Evolutionary conservation across 1,140 invertebrate species (phyloP).

Genomic region (Lethrus apterus): DNA sequence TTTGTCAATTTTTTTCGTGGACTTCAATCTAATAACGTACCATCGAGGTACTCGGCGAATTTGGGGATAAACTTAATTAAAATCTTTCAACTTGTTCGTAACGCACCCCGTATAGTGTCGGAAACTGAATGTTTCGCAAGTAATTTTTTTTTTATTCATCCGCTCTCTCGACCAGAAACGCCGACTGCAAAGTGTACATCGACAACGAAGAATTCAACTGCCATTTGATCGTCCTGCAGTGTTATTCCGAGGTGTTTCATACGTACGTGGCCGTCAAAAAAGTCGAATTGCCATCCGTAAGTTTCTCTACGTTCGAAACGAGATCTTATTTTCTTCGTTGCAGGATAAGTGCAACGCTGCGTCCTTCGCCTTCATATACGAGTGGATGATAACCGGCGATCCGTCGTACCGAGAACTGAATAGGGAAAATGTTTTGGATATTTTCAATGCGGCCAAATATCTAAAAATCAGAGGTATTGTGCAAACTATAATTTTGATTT

Average conservation of each 20-base stretch:
- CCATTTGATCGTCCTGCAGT: slow-evolving; percentile 52
- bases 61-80: slow-evolving; percentile 3
- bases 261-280: slow-evolving; percentile 42
- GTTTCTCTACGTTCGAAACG: slow-evolving; percentile 3
- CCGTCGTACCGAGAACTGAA: slow-evolving; percentile 52
- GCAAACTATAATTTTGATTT: too few species aligned
- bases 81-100: slow-evolving; percentile 5
- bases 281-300: slow-evolving; percentile 48
- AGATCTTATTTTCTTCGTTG: slow-evolving; percentile 10
- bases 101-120: not conserved
- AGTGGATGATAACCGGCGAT: slow-evolving; percentile 62
- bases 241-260: slow-evolving; percentile 51
- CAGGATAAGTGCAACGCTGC: slow-evolving; percentile 35
- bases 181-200: slow-evolving; percentile 50
- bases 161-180: slow-evolving; percentile 50
- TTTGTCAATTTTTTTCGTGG: too few species aligned
- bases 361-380: slow-evolving; percentile 61
- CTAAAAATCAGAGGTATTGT: slow-evolving; percentile 59
- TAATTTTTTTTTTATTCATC: slow-evolving; percentile 21
- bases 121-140: not conserved
- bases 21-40: too few species aligned
- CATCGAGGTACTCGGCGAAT: too few species aligned
- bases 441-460: slow-evolving; percentile 59
- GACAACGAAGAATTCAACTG: slow-evolving; percentile 51
- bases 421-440: slow-evolving; percentile 58